Conservation (phyloP, 2,797 vertebrate species). For the Tolypeutes matacus region DNA sequence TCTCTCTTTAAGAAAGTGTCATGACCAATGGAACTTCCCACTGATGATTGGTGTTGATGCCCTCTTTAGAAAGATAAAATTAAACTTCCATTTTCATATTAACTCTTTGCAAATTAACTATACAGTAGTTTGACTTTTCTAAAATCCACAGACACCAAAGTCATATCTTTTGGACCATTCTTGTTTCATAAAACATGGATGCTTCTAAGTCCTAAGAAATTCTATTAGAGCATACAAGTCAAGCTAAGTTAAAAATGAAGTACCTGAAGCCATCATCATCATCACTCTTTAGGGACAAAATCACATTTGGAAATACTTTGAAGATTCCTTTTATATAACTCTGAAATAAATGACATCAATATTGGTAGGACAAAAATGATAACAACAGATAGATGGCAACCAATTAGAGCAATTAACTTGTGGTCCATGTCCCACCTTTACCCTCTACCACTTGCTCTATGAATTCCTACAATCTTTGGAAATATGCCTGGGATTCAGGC, state of each 20-base stretch:
- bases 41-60: not conserved
- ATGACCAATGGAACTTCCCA: not conserved
- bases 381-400: conserved; percentile 80
- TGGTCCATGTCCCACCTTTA: conserved; percentile 71
- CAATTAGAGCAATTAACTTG: conserved; percentile 78
- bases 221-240: conserved; percentile 8
- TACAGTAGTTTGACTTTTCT: not conserved
- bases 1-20: not conserved
- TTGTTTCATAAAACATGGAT: conserved; percentile 46
- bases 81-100: not conserved
- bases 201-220: conserved; percentile 47
- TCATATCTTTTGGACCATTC: not conserved
- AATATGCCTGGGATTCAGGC: conserved; percentile 34
- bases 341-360: conserved; percentile 80
- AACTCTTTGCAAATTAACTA: not conserved
- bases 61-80: conserved; percentile 15
- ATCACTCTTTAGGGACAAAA: conserved; percentile 77
- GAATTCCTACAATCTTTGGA: conserved; percentile 58
- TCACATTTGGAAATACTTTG: conserved; percentile 80
- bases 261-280: conserved; percentile 64
- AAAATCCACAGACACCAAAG: conserved; percentile 14
- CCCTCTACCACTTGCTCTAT: conserved; percentile 70
- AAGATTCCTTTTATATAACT: conserved; percentile 80
- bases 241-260: conserved; percentile 59
- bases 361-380: conserved; percentile 76